Evolutionary conservation across 2,797 vertebrate genomes (phyloP), one percentile per base, ranked within the genome.

Genomic region (Remorina albescens): DNA sequence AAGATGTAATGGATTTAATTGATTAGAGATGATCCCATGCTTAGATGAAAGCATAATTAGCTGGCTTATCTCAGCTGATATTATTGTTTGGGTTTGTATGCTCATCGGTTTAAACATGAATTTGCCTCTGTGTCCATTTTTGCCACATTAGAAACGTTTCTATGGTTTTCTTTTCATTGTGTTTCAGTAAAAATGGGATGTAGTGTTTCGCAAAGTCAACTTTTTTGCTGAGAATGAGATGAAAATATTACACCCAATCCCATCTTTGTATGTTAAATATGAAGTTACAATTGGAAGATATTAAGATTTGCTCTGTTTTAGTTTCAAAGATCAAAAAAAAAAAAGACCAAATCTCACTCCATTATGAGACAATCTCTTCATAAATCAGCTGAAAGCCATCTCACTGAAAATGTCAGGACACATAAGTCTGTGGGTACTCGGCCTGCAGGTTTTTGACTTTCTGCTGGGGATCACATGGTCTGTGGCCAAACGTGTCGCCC

Each of bases 401-500:
- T 69, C 21, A 21, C 47, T 71, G 69, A 62, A 80, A 70, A 50
- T 12, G 15, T 32, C 57, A 62, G 59, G 34, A 53, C 37, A 12
- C 30, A n/a, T 74, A 30, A 57, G 64, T n/a, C 55, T 1, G 34
- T 34, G 18, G 36, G 42, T 47, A n/a, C 21, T 71, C 49, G 10
- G 71, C 75, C 54, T 0, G 13, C 47, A 26, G 62, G 65, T 64
- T 55, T 62, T 66, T 59, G 41, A 57, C 74, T 78, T 74, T 63
- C 67, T 39, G n/a, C 67, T 4, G 7, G 12, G 49, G 8, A 65
- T 76, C 55, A 64, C 46, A 36, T 67, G 54, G 34, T 77, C 60
- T 42, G 32, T 21, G 30, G 61, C 25, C 71, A 81, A 51, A 81
- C 39, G 46, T 53, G 57, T 86, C 76, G 63, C 25, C 19, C 65